Conservation (phyloP, 2,888 invertebrate genomes). For the Rhagonycha lutea region DNA sequence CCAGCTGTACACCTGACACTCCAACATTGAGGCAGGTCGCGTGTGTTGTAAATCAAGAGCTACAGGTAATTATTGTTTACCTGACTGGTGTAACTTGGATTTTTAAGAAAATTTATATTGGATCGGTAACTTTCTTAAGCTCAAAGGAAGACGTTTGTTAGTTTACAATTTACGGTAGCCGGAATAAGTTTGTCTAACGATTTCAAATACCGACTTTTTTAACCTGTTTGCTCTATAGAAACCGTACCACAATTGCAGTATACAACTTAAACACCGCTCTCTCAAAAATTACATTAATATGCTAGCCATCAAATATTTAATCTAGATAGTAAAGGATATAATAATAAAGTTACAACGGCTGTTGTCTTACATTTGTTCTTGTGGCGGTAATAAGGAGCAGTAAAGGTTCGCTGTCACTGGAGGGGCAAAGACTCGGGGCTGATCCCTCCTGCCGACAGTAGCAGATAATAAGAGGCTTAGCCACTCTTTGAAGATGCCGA, state of each 20-base stretch:
- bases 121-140: not conserved
- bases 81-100: not conserved
- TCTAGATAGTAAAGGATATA: slow-evolving; percentile 10
- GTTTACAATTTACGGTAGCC: not conserved
- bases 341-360: slow-evolving; percentile 23
- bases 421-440: slow-evolving; percentile 27
- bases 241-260: not conserved
- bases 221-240: not conserved
- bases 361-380: slow-evolving; percentile 3
- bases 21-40: slow-evolving; percentile 40
- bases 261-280: not conserved
- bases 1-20: slow-evolving; percentile 39
- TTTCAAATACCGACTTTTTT: not conserved
- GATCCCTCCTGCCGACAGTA: slow-evolving; percentile 50
- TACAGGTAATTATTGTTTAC: slow-evolving; percentile 5
- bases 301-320: not conserved
- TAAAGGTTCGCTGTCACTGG: slow-evolving; percentile 26
- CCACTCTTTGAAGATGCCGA: slow-evolving; percentile 51
- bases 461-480: slow-evolving; percentile 55
- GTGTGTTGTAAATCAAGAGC: slow-evolving; percentile 33
- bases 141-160: slow-evolving; percentile 1
- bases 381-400: slow-evolving; percentile 23
- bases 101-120: slow-evolving; percentile 1
- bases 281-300: not conserved
- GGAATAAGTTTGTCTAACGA: not conserved